Base-by-base conservation (phyloP, 2,113 vertebrate genomes). In the Dascyllus trimaculatus region DNA sequence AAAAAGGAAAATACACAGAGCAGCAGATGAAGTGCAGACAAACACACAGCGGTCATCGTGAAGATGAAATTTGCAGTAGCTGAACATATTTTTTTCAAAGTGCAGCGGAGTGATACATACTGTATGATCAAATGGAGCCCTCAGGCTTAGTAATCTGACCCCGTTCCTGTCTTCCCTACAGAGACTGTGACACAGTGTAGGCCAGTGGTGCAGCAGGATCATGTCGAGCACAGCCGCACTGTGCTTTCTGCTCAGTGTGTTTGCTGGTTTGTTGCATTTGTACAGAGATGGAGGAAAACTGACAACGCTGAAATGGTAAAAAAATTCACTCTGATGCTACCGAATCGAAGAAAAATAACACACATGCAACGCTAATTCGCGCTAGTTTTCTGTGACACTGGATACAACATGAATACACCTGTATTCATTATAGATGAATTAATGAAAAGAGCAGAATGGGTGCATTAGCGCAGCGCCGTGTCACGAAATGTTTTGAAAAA, bases 131-230 rank as follows among this genome's bases (percentile, higher is more conserved):
- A 78, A 83, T 69, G 32, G 48, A 85, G 71, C 70, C 85, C 71
- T 40, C 26, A 24, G 88, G 82, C 74, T 81, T 35, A 61, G 86
- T 71, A 49, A 80, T 72, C 63, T 80, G 85, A 86, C 85, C 89
- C 77, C 77, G 6, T 85, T 86, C 66, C 75, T 59, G 49, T 71
- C 67, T 51, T 53, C 74, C 66, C 77, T 38, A 38, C 81, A 77
- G 79, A 81, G 72, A 75, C 75, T 3, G 56, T 77, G 51, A 74
- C 80, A 71, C 70, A 67, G 60, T 71, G 63, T 53, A 43, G 64
- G 71, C 61, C 14, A 26, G 0, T 49, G 57, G 46, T 69, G 60
- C 61, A 8, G 21, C 48, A 26, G 65, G 57, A 66, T 72, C 70
- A 65, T 35, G 32, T 49, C 21, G 68, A 71, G 49, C 59, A 43